Base-by-base conservation (phyloP, 2,888 invertebrate genomes). In the Liodrosophila aerea region DNA sequence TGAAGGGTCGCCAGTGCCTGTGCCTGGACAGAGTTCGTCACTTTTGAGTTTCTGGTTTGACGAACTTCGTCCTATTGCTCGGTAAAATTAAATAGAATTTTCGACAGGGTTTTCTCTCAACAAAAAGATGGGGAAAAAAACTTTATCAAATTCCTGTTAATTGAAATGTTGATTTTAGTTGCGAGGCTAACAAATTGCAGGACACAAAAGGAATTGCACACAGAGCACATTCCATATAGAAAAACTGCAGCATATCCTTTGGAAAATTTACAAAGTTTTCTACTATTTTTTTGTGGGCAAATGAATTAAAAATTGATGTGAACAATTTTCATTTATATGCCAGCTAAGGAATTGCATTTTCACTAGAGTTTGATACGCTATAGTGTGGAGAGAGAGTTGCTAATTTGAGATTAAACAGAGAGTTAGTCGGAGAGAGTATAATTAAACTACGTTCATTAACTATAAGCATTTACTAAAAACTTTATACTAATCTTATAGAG, bases 1-100 rank as follows among this genome's bases (percentile, higher is more conserved):
- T 60, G 61, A 73, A 64, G 74, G 78, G 61, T 65, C 71, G 54
- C 45, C 64, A n/a, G 22, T 16, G 8, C 13, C 18, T n/a, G 39
- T 40, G 13, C 16, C 30, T 13, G 63, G 37, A 37, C 64, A 65
- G 78, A 82, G 82, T 78, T 82, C 82, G 74, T 82, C 76, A 76
- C 69, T 73, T 74, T 72, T 76, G 66, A 78, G 73, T 74, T 82
- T 77, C 73, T 65, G 67, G 64, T 62, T 74, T 82, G 76, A 76
- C 82, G 85, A 78, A 78, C 78, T 82, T 76, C 58, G 64, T 64
- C 68, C 70, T 44, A 50, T 58, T 5, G 22, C 22, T 22, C 58
- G 46, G 44, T 71, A 44, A 66, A 71, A 63, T 71, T 57, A 62
- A 71, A 70, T 66, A 52, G 54, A 71, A 70, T 67, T 72, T 71